Evolutionary conservation across 2,113 vertebrate genomes (phyloP).

Genomic region (Alligator mississippiensis): DNA sequence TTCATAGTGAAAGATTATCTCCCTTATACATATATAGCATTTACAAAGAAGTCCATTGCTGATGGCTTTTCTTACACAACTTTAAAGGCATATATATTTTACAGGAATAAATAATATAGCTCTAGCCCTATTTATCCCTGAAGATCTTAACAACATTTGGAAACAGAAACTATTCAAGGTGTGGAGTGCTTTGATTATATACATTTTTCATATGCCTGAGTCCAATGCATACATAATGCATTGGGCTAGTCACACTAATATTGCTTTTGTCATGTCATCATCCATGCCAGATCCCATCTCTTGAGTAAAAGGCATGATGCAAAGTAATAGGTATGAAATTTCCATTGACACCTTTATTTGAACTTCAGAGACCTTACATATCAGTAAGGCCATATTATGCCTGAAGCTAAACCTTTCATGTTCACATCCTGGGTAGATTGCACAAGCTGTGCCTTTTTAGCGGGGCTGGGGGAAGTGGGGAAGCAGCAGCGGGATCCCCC

Average conservation of each 20-base stretch:
- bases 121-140: neutral
- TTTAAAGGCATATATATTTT: neutral
- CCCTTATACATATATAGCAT: accelerated
- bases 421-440: accelerated
- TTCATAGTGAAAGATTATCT: neutral
- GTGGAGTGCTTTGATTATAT: neutral
- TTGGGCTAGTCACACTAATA: neutral
- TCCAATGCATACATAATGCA: accelerated
- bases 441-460: too few relatives aligned
- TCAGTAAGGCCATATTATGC: accelerated
- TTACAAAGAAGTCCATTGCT: accelerated
- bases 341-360: neutral
- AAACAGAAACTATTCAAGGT: neutral
- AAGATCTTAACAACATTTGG: neutral
- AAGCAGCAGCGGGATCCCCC: neutral
- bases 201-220: neutral
- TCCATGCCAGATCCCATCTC: neutral
- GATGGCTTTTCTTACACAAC: neutral
- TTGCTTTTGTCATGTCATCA: neutral
- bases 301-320: neutral
- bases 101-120: neutral
- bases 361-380: neutral
- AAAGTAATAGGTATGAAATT: neutral
- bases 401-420: accelerated
- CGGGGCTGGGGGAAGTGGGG: accelerated